Conservation (phyloP, 2,888 invertebrate species). For the Aquatica leii region DNA sequence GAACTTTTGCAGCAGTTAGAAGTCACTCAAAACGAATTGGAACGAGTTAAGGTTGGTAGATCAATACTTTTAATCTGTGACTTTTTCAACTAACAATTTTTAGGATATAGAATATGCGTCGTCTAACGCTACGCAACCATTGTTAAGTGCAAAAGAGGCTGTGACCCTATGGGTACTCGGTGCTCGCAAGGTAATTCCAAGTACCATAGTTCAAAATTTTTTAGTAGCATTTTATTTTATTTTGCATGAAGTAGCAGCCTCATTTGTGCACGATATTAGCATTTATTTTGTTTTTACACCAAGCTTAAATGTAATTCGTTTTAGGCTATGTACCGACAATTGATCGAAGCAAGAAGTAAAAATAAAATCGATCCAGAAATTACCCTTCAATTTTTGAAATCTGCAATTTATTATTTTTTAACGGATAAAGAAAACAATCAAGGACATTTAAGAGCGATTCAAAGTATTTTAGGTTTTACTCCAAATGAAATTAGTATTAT, state of each 20-base stretch:
- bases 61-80: slow-evolving; percentile 9
- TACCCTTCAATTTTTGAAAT: slow-evolving; percentile 90
- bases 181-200: slow-evolving; percentile 81
- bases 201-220: slow-evolving; percentile 25
- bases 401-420: slow-evolving; percentile 91
- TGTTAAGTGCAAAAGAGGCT: slow-evolving; percentile 93
- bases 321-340: slow-evolving; percentile 86
- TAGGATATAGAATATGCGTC: slow-evolving; percentile 77
- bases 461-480: slow-evolving; percentile 90
- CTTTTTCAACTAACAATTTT: slow-evolving; percentile 54
- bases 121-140: slow-evolving; percentile 77
- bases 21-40: slow-evolving; percentile 85
- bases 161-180: slow-evolving; percentile 93
- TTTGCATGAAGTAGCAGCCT: slow-evolving; percentile 41
- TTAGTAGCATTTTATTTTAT: slow-evolving; percentile 11
- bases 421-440: slow-evolving; percentile 89
- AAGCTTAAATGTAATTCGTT: slow-evolving; percentile 50
- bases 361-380: slow-evolving; percentile 87
- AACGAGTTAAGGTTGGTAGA: slow-evolving; percentile 80
- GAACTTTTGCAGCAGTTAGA: slow-evolving; percentile 84
- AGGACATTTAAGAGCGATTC: slow-evolving; percentile 88
- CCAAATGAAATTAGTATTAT: slow-evolving; percentile 82
- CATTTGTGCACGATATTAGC: slow-evolving; percentile 39
- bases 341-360: slow-evolving; percentile 79
- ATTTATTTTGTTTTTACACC: slow-evolving; percentile 4